phyloP scores from a whole-genome alignment of 2,797 vertebrate genomes.

The Brotula barbata region DNA sequence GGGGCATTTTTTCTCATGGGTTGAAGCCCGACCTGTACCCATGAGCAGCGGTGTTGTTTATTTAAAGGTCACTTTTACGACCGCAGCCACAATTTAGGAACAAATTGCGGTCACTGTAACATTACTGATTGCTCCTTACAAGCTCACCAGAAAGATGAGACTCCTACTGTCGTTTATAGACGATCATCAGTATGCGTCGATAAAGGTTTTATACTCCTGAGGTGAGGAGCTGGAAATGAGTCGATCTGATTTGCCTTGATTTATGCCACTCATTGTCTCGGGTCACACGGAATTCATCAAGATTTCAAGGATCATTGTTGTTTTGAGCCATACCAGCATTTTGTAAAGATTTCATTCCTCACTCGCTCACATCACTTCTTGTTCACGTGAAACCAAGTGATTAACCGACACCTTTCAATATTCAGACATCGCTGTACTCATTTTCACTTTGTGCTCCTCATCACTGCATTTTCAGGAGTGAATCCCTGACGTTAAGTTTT shows the following conservation, averaged over 20 bases:
- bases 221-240: slow-evolving; percentile 47
- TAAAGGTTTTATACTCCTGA: slow-evolving; percentile 20
- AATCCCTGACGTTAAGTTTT: slow-evolving; percentile 13
- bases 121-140: slow-evolving; percentile 12
- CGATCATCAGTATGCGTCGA: slow-evolving; percentile 31
- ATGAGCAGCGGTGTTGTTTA: slow-evolving; percentile 26
- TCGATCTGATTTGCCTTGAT: slow-evolving; percentile 56
- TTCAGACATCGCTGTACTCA: slow-evolving; percentile 41
- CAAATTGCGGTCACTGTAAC: slow-evolving; percentile 26
- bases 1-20: slow-evolving; percentile 71
- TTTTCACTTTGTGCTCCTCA: slow-evolving; percentile 13
- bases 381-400: background rate
- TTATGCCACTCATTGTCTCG: slow-evolving; percentile 32
- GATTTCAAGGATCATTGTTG: slow-evolving; percentile 11
- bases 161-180: background rate
- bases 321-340: slow-evolving; percentile 51
- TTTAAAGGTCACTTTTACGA: slow-evolving; percentile 36
- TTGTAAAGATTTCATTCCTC: slow-evolving; percentile 29
- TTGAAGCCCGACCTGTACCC: slow-evolving; percentile 35
- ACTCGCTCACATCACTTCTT: slow-evolving; percentile 19
- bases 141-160: slow-evolving; percentile 12
- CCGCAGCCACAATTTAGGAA: slow-evolving; percentile 18
- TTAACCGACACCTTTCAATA: no score
- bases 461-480: slow-evolving; percentile 37
- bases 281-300: slow-evolving; percentile 13